Evolutionary conservation across 1,140 invertebrate genomes (phyloP).

Genomic region (Myzus persicae): DNA sequence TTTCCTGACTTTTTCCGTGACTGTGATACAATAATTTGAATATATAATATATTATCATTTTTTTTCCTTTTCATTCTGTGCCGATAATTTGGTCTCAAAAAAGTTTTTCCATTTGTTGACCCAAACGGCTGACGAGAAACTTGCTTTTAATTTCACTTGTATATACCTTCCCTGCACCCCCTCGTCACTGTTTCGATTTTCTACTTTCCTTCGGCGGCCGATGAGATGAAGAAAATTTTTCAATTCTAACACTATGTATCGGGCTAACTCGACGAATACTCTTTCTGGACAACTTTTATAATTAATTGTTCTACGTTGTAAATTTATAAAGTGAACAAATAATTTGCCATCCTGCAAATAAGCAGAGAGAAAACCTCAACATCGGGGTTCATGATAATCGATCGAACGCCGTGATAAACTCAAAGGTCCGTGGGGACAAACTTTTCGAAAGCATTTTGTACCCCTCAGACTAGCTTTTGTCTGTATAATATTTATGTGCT

Average conservation of each 20-base stretch:
- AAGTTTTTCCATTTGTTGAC: constrained; percentile 48
- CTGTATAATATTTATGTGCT: constrained; percentile 39
- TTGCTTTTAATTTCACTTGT: constrained; percentile 27
- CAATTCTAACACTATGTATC: constrained; percentile 33
- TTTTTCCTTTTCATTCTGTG: constrained; percentile 8
- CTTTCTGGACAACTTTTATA: constrained; percentile 38
- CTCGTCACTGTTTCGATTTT: not conserved
- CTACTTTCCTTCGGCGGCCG: no score
- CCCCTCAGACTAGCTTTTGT: constrained; percentile 14
- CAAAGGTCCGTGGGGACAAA: not conserved
- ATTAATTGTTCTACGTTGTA: constrained; percentile 45
- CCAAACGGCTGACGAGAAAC: not conserved
- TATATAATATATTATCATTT: constrained; percentile 19
- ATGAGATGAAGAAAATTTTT: not conserved
- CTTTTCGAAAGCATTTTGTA: constrained; percentile 45
- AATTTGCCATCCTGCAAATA: not conserved
- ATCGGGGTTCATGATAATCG: constrained; percentile 43
- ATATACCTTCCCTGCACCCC: not conserved
- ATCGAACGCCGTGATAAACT: constrained; percentile 24
- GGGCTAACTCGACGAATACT: constrained; percentile 22
- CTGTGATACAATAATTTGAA: not conserved
- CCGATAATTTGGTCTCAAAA: not conserved
- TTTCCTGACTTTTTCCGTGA: not conserved
- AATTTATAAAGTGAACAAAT: constrained; percentile 48
- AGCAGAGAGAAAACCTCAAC: constrained; percentile 9